Conservation (phyloP, 2,888 invertebrate species). For the Diplolepis rosae region DNA sequence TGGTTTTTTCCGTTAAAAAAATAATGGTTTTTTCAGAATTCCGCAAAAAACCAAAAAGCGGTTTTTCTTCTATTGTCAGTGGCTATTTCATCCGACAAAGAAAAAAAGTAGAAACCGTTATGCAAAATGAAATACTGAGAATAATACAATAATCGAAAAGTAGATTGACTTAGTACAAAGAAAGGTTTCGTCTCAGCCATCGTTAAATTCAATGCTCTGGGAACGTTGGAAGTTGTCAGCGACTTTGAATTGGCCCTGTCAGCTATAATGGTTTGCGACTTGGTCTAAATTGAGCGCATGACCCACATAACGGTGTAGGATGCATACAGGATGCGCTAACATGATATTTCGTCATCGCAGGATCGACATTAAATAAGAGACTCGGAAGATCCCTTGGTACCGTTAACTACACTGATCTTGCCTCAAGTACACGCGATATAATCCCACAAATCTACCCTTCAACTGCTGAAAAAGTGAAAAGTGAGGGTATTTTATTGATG, state of each 20-base stretch:
- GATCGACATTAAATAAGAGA: slow-evolving; percentile 19
- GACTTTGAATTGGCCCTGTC: slow-evolving; percentile 29
- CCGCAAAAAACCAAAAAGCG: too few species aligned
- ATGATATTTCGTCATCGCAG: slow-evolving; percentile 29
- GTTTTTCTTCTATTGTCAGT: neutral
- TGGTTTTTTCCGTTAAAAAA: too few species aligned
- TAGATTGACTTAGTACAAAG: slow-evolving; percentile 2
- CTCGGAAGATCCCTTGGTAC: slow-evolving; percentile 23
- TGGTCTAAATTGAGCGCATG: slow-evolving; percentile 15
- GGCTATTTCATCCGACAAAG: neutral
- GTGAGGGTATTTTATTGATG: neutral
- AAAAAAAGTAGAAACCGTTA: neutral
- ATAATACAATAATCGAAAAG: neutral
- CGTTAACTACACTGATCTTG: slow-evolving; percentile 27
- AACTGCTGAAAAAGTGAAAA: neutral
- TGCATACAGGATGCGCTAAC: slow-evolving; percentile 22
- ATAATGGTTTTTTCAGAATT: too few species aligned
- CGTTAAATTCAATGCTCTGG: slow-evolving; percentile 17
- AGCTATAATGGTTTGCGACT: slow-evolving; percentile 14
- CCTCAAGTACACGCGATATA: slow-evolving; percentile 17
- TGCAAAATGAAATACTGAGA: neutral
- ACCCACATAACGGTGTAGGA: slow-evolving; percentile 15
- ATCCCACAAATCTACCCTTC: slow-evolving; percentile 28
- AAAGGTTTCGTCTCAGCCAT: slow-evolving; percentile 4
- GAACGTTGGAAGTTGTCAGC: slow-evolving; percentile 27